Evolutionary conservation across 2,888 invertebrate species (phyloP), one percentile per base, ranked within the genome.

Genomic region (Cyclophora punctaria): DNA sequence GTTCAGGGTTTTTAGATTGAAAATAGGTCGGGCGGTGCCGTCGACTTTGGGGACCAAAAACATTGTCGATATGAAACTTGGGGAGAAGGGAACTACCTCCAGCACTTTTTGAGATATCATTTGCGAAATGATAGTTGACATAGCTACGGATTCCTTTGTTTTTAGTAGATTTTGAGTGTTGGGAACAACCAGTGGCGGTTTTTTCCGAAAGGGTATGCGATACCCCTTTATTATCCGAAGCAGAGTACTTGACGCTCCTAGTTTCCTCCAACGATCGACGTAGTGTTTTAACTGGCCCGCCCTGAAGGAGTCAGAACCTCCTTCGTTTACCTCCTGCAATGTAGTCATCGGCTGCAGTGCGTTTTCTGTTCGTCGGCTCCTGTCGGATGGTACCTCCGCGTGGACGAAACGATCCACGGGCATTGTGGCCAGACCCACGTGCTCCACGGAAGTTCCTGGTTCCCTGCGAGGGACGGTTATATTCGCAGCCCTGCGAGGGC

Each of bases 1-100:
- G 54, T 67, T 69, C 5, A 64, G 49, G 1, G 49, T 46, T 51
- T 55, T 60, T 5, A 63, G 47, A 40, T 63, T 61, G 60, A 62
- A 60, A 6, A 60, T 57, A 1, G 61, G 60, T 0, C 59, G 50
- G 6, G 34, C 5, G 1, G 57, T 44, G 2, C 60, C 60, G 44
- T 61, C 59, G 46, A 35, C 34, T 51, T 61, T 61, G 7, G 53
- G 47, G 4, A 50, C 46, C 40, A 59, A 48, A 48, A 64, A 62
- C 3, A 59, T 44, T 5, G 49, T 35, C 2, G 59, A 61, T 0
- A 60, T 6, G 45, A 60, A 61, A 46, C 58, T 63, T 43, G 55
- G 57, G 20, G 52, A 46, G 20, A 2, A 42, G 1, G 37, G 48
- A 20, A 46, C 55, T 20, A 7, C 3, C n/a, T 49, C 43, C 7